phyloP scores from a whole-genome alignment of 2,113 vertebrate species.

The Danio rerio region DNA sequence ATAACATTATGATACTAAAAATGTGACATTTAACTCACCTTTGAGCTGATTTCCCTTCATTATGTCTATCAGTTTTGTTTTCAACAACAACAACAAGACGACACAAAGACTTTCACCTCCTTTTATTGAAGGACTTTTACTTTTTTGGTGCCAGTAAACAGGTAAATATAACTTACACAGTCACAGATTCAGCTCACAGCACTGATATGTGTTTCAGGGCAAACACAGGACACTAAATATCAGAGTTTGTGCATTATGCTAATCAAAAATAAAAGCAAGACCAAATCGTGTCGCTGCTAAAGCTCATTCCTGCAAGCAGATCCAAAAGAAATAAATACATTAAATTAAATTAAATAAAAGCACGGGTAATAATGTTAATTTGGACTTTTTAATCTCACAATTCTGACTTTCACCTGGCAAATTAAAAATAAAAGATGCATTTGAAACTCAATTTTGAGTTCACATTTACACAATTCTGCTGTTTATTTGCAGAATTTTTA shows the following conservation, averaged over 20 bases:
- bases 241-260: constrained; percentile 39
- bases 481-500: too few species aligned
- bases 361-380: too few species aligned
- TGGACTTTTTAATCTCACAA: too few species aligned
- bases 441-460: too few species aligned
- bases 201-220: constrained; percentile 33
- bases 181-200: constrained; percentile 2
- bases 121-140: background rate
- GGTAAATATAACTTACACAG: background rate
- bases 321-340: too few species aligned
- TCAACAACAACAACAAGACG: background rate
- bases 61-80: background rate
- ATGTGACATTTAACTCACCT: background rate
- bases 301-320: too few species aligned
- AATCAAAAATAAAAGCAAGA: background rate
- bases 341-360: too few species aligned
- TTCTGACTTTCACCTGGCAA: too few species aligned
- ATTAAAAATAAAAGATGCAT: too few species aligned
- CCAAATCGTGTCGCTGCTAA: too few species aligned
- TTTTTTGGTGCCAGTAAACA: background rate
- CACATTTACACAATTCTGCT: too few species aligned
- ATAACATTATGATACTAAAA: background rate
- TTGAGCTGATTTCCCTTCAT: background rate
- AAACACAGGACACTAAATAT: constrained; percentile 44
- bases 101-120: background rate